Evolutionary conservation across 92 coral and sea anemone genomes (phyloP).

Genomic region (Epizoanthus illoricatus): DNA sequence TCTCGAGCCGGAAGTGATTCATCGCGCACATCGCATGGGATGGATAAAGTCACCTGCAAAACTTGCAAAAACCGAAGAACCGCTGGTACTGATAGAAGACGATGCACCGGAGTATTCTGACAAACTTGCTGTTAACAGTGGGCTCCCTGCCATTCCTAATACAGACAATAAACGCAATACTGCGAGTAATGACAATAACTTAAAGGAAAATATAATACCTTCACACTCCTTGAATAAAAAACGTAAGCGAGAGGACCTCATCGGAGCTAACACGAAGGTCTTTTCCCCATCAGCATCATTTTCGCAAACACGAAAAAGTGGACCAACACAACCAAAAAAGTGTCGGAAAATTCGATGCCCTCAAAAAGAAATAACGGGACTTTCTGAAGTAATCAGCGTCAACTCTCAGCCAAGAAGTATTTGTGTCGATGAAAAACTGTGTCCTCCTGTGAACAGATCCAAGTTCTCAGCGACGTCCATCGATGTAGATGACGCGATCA

Average conservation of each 20-base stretch:
- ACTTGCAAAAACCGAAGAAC: not conserved
- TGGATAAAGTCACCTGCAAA: slow-evolving; percentile 6
- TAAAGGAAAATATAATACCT: not conserved
- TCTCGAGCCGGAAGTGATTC: not conserved
- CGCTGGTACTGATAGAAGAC: not conserved
- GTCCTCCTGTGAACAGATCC: no score
- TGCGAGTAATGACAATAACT: not conserved
- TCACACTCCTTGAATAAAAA: not conserved
- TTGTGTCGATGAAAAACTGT: no score
- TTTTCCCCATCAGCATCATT: not conserved
- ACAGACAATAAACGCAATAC: not conserved
- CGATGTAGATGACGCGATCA: no score
- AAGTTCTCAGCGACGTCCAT: no score
- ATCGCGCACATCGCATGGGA: slow-evolving; percentile 17
- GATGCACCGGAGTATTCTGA: not conserved
- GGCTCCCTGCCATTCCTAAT: not conserved
- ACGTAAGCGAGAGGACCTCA: not conserved
- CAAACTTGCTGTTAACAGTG: not conserved
- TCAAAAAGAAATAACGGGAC: not conserved
- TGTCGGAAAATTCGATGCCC: not conserved
- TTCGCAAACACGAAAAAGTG: no score
- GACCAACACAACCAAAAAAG: not conserved
- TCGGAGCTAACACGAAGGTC: not conserved
- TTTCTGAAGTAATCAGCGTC: not conserved
- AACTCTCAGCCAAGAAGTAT: not conserved